Evolutionary conservation across 1,140 invertebrate species (phyloP).

Genomic region (Drosophila ogumai): DNA sequence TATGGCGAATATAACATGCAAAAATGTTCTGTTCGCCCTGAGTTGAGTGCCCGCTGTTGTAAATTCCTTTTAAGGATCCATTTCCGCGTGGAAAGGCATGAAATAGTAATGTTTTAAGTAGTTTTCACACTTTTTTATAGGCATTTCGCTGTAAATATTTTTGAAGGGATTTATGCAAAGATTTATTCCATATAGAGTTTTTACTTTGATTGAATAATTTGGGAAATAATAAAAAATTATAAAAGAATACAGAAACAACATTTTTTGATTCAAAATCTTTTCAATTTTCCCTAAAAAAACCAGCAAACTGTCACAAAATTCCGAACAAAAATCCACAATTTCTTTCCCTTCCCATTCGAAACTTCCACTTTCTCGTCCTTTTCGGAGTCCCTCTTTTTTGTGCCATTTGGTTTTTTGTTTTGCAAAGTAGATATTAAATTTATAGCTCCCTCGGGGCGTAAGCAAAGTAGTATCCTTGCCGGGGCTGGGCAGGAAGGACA

Average conservation of each 20-base stretch:
- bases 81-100: constrained; percentile 12
- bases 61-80: constrained; percentile 63
- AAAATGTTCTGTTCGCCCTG: constrained; percentile 42
- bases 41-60: constrained; percentile 54
- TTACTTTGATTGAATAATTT: no score
- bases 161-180: background rate
- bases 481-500: constrained; percentile 13
- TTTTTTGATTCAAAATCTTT: background rate
- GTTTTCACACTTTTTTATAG: constrained; percentile 22
- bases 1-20: constrained; percentile 68
- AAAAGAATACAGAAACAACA: no score
- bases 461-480: constrained; percentile 72
- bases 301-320: constrained; percentile 6
- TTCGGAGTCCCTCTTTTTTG: constrained; percentile 40
- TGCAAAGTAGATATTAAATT: constrained; percentile 85
- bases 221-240: background rate
- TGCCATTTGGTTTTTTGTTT: constrained; percentile 77
- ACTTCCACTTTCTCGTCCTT: constrained; percentile 7
- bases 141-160: background rate
- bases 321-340: constrained; percentile 12
- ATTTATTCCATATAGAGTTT: background rate
- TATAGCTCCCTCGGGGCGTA: constrained; percentile 83
- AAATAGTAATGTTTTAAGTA: constrained; percentile 21
- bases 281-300: background rate
- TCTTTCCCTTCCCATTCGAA: constrained; percentile 6